Evolutionary conservation across 2,888 invertebrate species (phyloP).

Genomic region (Parapristionchus giblindavisi): DNA sequence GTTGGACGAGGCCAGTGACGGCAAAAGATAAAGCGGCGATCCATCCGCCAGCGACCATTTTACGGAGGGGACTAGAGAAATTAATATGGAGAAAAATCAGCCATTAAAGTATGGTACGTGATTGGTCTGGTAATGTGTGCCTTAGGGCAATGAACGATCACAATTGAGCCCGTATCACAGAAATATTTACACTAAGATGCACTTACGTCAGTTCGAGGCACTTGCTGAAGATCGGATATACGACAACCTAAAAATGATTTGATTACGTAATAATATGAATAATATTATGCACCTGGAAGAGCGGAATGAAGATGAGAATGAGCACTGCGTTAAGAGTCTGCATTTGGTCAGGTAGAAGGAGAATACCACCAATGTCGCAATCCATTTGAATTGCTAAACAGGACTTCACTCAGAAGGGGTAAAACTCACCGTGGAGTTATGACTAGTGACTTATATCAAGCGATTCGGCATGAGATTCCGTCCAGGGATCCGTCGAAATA

Average conservation of each 20-base stretch:
- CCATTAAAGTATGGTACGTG: no score
- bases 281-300: conserved; percentile 69
- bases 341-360: conserved; percentile 63
- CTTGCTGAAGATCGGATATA: conserved; percentile 65
- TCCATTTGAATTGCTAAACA: conserved; percentile 64
- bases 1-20: conserved; percentile 82
- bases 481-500: no score
- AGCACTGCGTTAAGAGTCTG: conserved; percentile 71
- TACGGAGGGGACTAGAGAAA: conserved; percentile 80
- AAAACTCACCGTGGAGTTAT: no score
- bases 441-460: no score
- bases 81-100: no score
- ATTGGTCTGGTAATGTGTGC: no score
- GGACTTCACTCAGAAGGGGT: no score
- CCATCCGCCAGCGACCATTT: conserved; percentile 86
- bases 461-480: no score
- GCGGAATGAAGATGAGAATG: conserved; percentile 72
- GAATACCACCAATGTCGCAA: conserved; percentile 55
- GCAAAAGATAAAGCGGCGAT: conserved; percentile 86
- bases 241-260: conserved; percentile 44
- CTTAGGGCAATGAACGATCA: no score
- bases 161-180: no score
- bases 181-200: neutral
- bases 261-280: neutral
- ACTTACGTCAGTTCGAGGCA: conserved; percentile 58